phyloP scores from a whole-genome alignment of 2,888 invertebrate species.

The Rotaria magnacalcarata region DNA sequence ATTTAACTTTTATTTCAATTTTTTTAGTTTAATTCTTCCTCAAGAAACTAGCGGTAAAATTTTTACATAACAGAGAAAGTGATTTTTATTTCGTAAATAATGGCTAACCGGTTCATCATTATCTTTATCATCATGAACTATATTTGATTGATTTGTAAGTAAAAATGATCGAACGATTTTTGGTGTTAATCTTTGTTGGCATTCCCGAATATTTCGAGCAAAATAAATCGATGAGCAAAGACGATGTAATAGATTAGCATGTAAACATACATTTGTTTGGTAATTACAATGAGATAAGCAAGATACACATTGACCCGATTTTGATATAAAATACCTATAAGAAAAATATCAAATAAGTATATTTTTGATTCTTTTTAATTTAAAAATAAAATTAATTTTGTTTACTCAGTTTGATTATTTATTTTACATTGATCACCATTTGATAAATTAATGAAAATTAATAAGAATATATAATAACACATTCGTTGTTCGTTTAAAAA shows the following conservation, averaged over 20 bases:
- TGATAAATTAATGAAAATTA: background rate
- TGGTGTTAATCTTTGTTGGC: conserved; percentile 12
- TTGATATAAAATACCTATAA: background rate
- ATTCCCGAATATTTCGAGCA: conserved; percentile 11
- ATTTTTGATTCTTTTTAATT: background rate
- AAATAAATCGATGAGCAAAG: background rate
- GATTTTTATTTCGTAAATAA: background rate
- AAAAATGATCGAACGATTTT: background rate
- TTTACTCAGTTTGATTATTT: conserved; percentile 22
- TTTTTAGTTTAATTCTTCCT: too few relatives aligned
- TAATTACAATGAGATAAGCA: conserved; percentile 21
- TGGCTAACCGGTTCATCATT: background rate
- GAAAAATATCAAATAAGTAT: background rate
- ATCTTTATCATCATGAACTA: background rate
- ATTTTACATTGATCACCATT: background rate
- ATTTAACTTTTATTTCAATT: too few relatives aligned
- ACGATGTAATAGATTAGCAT: background rate
- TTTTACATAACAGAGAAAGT: too few relatives aligned
- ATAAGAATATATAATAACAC: background rate
- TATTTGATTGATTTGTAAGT: background rate
- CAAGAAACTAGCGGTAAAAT: too few relatives aligned
- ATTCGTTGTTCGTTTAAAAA: background rate
- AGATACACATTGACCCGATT: conserved; percentile 28
- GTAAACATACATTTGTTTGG: conserved; percentile 18
- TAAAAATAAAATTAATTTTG: background rate